Evolutionary conservation across 2,888 invertebrate genomes (phyloP).

Genomic region (Trissonchulus latispiculum): DNA sequence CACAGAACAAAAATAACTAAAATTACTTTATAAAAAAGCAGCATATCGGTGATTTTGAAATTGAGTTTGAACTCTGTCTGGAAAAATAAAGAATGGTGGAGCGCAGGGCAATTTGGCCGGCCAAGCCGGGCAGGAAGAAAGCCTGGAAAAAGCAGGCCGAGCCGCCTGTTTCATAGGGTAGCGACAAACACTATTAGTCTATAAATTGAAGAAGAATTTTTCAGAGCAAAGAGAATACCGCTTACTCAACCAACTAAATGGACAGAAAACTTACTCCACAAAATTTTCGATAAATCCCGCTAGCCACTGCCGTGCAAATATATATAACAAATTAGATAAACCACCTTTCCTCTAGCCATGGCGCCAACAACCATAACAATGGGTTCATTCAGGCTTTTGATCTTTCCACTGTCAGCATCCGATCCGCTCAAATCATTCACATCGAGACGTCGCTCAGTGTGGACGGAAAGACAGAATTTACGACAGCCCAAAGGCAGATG

Average conservation of each 20-base stretch:
- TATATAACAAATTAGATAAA: constrained; percentile 42
- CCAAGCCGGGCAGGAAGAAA: too few species aligned
- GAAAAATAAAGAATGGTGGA: not conserved
- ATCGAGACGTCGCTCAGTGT: constrained; percentile 55
- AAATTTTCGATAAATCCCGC: not conserved
- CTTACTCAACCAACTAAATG: too few species aligned
- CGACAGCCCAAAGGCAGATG: constrained; percentile 87
- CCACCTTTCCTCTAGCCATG: constrained; percentile 88
- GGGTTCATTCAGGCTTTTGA: too few species aligned
- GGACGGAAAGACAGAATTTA: constrained; percentile 81
- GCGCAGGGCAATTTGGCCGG: too few species aligned
- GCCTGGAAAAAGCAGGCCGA: too few species aligned
- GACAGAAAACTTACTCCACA: too few species aligned
- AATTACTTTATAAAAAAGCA: too few species aligned
- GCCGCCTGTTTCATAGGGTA: too few species aligned
- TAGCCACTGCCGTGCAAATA: not conserved
- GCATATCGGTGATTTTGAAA: too few species aligned
- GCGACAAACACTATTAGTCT: not conserved
- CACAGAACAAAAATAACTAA: not conserved
- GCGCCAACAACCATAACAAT: constrained; percentile 85
- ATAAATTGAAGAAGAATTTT: too few species aligned
- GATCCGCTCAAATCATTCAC: not conserved
- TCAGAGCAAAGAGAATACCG: too few species aligned
- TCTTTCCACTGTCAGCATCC: too few species aligned
- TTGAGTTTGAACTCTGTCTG: not conserved